Base-by-base conservation (phyloP, 2,888 invertebrate genomes). In the Piscicola geometra region DNA sequence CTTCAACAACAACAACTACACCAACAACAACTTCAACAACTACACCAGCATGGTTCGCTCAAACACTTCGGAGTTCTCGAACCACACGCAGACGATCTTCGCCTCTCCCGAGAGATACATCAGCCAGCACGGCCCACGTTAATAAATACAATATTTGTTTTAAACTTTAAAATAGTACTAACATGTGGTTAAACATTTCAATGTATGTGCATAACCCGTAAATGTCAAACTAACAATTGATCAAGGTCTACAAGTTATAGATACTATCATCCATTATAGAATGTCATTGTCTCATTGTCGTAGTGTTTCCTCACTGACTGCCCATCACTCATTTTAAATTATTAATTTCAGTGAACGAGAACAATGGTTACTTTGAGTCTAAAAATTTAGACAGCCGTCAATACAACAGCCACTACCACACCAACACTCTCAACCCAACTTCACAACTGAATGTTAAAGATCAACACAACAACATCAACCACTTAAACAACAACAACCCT, bases 401-500 rank as follows among this genome's bases (percentile, higher is more conserved):
- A 9, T 56, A 3, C 60, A 18, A 18, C 25, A 69, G 41, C 32
- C 47, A 28, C 52, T 5, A n/a, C 28, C n/a, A 25, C 52, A 52
- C 50, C 52, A 52, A 30, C 52, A 52, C 50, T 18, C 25, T 71
- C 32, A 50, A n/a, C n/a, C 15, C 52, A 15, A 21, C 50, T n/a
- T 1, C 25, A 28, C n/a, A n/a, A n/a, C n/a, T n/a, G n/a, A n/a
- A n/a, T n/a, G n/a, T n/a, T n/a, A n/a, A n/a, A n/a, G n/a, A n/a
- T n/a, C n/a, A n/a, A n/a, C 0, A 50, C 52, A 25, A 28, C 52
- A 52, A 50, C 52, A 50, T 71, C 71, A 52, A 28, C 71, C 47
- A 50, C 52, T n/a, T n/a, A n/a, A 1, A 50, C 71, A 0, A n/a
- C 71, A 30, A 32, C 71, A 52, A 25, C 71, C 3, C 30, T 41